Conservation (phyloP, 2,113 vertebrate species). For the Rhynchomys soricoides region DNA sequence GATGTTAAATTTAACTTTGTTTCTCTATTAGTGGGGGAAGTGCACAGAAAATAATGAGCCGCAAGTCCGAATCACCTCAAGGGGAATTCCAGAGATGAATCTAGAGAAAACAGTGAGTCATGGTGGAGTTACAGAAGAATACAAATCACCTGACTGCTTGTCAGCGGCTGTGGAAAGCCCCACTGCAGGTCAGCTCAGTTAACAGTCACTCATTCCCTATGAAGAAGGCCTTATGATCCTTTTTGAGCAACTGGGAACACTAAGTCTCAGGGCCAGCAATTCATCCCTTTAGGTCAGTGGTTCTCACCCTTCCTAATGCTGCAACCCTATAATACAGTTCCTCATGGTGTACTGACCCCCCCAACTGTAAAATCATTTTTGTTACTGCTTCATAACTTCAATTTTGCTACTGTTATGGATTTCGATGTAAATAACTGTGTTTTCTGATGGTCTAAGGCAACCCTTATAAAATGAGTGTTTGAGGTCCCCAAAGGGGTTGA, state of each 20-base stretch:
- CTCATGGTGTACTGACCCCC: neutral
- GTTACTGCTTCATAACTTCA: neutral
- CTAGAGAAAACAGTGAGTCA: constrained; percentile 45
- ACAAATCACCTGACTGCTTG: neutral
- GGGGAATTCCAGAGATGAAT: constrained; percentile 43
- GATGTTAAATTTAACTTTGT: constrained; percentile 50
- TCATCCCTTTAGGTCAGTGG: neutral
- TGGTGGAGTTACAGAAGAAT: neutral
- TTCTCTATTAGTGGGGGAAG: constrained; percentile 11
- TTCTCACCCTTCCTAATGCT: no score
- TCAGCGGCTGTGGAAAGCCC: neutral
- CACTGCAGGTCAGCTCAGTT: neutral
- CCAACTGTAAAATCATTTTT: neutral
- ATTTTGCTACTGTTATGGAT: neutral
- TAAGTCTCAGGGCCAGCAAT: neutral
- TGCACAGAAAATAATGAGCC: constrained; percentile 20
- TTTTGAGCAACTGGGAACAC: neutral
- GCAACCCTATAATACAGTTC: neutral
- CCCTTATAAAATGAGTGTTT: neutral
- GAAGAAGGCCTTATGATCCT: neutral
- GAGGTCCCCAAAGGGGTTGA: neutral
- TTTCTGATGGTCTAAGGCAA: neutral
- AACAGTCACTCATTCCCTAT: no score
- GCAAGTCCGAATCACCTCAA: neutral
- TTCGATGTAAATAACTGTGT: neutral